Conservation (phyloP, 2,888 invertebrate genomes). For the Caradrina kadenii region DNA sequence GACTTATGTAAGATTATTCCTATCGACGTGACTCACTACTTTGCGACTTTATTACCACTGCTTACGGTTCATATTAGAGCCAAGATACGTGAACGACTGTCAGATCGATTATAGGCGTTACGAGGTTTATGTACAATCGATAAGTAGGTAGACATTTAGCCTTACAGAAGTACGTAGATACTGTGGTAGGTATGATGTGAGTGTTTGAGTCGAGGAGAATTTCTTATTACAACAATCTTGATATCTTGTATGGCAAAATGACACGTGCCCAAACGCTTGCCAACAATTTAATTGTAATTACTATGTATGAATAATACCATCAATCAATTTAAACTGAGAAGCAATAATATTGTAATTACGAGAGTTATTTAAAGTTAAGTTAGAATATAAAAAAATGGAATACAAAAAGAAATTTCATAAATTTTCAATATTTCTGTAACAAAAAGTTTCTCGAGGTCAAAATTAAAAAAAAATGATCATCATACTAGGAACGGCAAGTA, state of each 20-base stretch:
- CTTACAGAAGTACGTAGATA: conserved; percentile 20
- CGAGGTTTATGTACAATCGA: conserved; percentile 53
- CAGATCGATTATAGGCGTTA: conserved; percentile 46
- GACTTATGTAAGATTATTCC: conserved; percentile 53
- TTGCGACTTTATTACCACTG: conserved; percentile 38
- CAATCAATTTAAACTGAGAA: conserved; percentile 6
- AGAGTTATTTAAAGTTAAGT: too few species aligned
- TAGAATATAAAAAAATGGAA: too few species aligned
- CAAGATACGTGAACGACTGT: conserved; percentile 24
- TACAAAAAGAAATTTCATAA: too few species aligned
- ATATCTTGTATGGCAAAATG: conserved; percentile 20
- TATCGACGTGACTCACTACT: conserved; percentile 37
- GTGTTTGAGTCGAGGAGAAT: conserved; percentile 19
- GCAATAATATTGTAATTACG: not conserved
- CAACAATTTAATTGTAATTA: conserved; percentile 24
- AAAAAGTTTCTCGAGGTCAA: too few species aligned
- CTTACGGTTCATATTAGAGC: conserved; percentile 34
- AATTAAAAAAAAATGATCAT: too few species aligned
- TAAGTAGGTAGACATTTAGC: conserved; percentile 39
- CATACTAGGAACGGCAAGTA: too few species aligned
- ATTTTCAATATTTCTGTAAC: too few species aligned
- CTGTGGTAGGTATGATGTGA: not conserved
- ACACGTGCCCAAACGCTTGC: conserved; percentile 42
- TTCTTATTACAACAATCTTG: conserved; percentile 17
- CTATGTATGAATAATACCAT: not conserved